A percentile compares a stretch with the other conserved stretches of the same genome.
Conservation (phyloP, 1,140 invertebrate species). For the Rhagoletis pomonella region DNA sequence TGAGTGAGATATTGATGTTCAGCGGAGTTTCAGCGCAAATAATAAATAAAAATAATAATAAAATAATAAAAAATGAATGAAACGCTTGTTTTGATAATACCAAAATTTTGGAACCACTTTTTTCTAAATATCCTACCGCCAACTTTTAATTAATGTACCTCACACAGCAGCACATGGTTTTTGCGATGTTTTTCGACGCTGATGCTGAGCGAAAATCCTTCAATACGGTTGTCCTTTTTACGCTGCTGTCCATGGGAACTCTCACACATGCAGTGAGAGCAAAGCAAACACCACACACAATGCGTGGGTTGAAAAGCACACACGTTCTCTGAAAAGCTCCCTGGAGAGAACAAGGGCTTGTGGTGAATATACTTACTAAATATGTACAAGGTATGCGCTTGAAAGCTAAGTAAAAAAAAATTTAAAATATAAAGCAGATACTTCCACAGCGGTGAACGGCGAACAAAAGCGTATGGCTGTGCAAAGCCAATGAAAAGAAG, state of each 20-base stretch:
- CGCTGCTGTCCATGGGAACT: not conserved
- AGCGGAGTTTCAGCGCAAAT: too few species aligned
- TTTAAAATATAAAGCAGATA: not conserved
- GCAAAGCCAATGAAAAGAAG: too few species aligned
- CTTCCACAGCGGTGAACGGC: not conserved
- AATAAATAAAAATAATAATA: too few species aligned
- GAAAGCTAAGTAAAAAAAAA: not conserved
- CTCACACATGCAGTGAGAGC: not conserved
- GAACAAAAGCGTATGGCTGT: not conserved
- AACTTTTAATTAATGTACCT: not conserved
- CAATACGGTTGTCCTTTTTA: constrained; percentile 14
- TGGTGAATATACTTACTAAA: not conserved
- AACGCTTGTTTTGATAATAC: too few species aligned
- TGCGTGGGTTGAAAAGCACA: constrained; percentile 6
- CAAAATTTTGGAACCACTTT: too few species aligned
- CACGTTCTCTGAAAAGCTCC: not conserved
- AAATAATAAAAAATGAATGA: too few species aligned
- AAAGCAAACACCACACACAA: not conserved
- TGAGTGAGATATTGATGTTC: too few species aligned
- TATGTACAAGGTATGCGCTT: not conserved
- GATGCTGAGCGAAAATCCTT: not conserved
- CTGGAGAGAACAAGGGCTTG: not conserved
- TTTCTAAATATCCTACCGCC: too few species aligned
- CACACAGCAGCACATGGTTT: constrained; percentile 16
- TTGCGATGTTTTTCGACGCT: constrained; percentile 41